Percentiles rank a stretch among this genome's conserved stretches.
phyloP scores from a whole-genome alignment of 2,888 invertebrate genomes.

The Heteromyza rotundicornis region DNA sequence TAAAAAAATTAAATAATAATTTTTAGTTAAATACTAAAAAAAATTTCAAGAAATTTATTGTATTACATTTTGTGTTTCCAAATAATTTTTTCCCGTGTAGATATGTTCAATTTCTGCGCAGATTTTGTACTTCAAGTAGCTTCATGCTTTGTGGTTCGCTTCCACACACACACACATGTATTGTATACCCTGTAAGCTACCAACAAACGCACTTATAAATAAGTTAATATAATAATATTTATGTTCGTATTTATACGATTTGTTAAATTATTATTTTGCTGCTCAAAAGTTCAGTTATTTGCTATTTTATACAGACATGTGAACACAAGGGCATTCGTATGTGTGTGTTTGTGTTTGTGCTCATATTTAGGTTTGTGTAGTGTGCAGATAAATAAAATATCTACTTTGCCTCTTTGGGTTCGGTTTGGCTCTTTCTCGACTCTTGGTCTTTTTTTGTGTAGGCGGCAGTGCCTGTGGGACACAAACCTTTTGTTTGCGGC shows the following conservation, averaged over 20 bases:
- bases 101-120: no score
- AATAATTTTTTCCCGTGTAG: neutral
- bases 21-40: no score
- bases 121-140: no score
- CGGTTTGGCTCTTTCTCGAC: neutral
- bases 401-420: neutral
- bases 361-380: neutral
- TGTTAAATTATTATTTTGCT: conserved; percentile 44
- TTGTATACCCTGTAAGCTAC: no score
- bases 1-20: no score
- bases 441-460: conserved; percentile 15
- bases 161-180: neutral
- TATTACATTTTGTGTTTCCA: neutral
- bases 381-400: conserved; percentile 16
- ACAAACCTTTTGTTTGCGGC: conserved; percentile 54
- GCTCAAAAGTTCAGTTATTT: conserved; percentile 11
- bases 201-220: conserved; percentile 19
- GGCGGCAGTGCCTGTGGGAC: conserved; percentile 35
- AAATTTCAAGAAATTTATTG: no score
- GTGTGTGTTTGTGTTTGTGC: neutral
- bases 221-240: conserved; percentile 52
- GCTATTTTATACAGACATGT: neutral
- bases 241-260: conserved; percentile 46
- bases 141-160: neutral
- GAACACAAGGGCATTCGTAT: neutral